Evolutionary conservation across 2,113 vertebrate genomes (phyloP), one percentile per base, ranked within the genome.

Genomic region (Symphodus melops): DNA sequence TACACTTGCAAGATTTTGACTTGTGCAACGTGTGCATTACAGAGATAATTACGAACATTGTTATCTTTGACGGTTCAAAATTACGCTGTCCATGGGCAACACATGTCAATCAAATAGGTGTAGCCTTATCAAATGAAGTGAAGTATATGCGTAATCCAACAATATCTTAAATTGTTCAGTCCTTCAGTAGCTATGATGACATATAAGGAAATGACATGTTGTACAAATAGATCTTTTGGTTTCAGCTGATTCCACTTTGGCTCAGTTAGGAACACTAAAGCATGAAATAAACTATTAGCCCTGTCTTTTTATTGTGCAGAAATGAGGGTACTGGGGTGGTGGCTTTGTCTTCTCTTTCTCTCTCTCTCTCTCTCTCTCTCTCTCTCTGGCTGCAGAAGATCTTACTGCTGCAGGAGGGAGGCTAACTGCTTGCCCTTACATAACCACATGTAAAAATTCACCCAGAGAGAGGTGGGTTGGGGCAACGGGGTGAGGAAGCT

Each of bases 361-460:
- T 41, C 39, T 46, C 44, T 46, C 11, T 17, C 44, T 17, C 5
- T 16, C 44, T 17, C 16, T 46, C 49, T 55, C 65, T 58, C 46
- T 58, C 58, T 73, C 66, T 63, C 70, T 65, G 61, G 69, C 72
- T 69, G 79, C 66, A 21, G 77, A 68, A 83, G 70, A 81, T 79
- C 73, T 71, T 60, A 79, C 74, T 79, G 84, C 88, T 88, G 82
- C 84, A 88, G 84, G 79, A 90, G 67, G 82, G 77, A 77, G 79
- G 75, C 75, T 68, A 77, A 63, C 76, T 85, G 63, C 75, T 81
- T 53, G 52, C 55, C 73, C 73, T 91, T 88, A 90, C 75, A 84
- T 91, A 90, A 91, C 75, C 71, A 60, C 79, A 77, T 85, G 82
- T 79, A 82, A 73, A 83, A 75, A 86, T 81, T 86, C 83, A 82